Evolutionary conservation across 2,797 vertebrate species (phyloP), one percentile per base, ranked within the genome.

Genomic region (Poeciliopsis presidionis): DNA sequence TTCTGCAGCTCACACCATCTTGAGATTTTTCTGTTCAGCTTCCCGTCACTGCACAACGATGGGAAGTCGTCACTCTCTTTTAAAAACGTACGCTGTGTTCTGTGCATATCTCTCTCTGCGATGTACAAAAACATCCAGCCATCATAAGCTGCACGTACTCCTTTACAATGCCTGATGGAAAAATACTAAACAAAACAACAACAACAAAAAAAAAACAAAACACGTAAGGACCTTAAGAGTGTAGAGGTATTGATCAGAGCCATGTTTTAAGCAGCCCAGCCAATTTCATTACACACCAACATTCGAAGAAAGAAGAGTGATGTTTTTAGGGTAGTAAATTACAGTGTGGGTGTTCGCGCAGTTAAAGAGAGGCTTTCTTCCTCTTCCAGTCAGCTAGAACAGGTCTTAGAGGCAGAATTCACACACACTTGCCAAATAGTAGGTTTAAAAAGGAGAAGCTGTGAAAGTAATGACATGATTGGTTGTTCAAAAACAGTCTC

Each of bases 361-460:
- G 81, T 79, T 74, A 81, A 78, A 81, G 51, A 28, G 25, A 39
- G 74, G n/a, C 25, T 81, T 79, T 72, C 47, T 77, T 78, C 49
- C n/a, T 57, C 67, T 43, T 14, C 25, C 57, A 74, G 72, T 61
- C 61, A 81, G 45, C 28, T 72, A 12, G 28, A 20, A 28, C 12
- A 45, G 12, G 67, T 70, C 41, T 70, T 45, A 70, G 43, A 70
- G 41, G 67, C 25, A 70, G 67, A 59, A 84, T 47, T 77, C 78
- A 74, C 81, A 76, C 59, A 41, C 49, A 77, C 30, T 55, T 14
- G 80, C 51, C 57, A 59, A 13, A 74, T 49, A 77, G 79, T 39
- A 59, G 49, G 53, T 79, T 72, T 76, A 39, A 87, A 25, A 81
- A 79, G 74, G 12, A 80, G 74, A 79, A 70, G 57, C 14, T 0